Evolutionary conservation across 2,113 vertebrate species (phyloP).

Genomic region (Nothoprocta perdicaria): DNA sequence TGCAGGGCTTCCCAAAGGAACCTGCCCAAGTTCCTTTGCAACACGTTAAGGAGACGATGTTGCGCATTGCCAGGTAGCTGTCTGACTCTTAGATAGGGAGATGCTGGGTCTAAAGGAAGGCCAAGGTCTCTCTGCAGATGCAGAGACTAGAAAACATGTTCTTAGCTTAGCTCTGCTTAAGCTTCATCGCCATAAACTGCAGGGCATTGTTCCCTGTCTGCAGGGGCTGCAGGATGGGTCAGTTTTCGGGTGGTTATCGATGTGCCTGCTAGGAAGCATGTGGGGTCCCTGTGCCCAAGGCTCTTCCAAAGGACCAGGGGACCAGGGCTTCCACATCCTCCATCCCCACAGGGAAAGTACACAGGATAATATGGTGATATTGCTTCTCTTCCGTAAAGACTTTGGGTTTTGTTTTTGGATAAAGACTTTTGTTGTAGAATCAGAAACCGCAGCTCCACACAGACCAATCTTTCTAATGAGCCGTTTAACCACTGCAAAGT

Average conservation of each 20-base stretch:
- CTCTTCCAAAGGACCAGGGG: background rate
- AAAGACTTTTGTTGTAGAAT: slow-evolving; percentile 17
- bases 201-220: background rate
- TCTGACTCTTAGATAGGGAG: background rate
- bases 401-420: background rate
- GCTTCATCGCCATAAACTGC: background rate
- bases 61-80: background rate
- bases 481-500: slow-evolving; percentile 47
- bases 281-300: background rate
- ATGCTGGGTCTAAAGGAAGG: background rate
- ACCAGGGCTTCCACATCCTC: background rate
- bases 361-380: background rate
- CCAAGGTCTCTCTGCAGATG: background rate
- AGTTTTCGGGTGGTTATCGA: background rate
- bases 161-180: background rate
- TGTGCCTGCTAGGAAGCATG: background rate
- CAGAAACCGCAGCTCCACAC: background rate
- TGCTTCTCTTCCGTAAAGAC: background rate
- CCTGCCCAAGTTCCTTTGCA: background rate
- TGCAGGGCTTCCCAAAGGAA: background rate
- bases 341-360: background rate
- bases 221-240: background rate
- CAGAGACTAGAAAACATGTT: background rate
- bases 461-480: slow-evolving; percentile 61
- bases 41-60: background rate